Conservation (phyloP, 1,140 invertebrate species). For the Drosophila bipectinata region DNA sequence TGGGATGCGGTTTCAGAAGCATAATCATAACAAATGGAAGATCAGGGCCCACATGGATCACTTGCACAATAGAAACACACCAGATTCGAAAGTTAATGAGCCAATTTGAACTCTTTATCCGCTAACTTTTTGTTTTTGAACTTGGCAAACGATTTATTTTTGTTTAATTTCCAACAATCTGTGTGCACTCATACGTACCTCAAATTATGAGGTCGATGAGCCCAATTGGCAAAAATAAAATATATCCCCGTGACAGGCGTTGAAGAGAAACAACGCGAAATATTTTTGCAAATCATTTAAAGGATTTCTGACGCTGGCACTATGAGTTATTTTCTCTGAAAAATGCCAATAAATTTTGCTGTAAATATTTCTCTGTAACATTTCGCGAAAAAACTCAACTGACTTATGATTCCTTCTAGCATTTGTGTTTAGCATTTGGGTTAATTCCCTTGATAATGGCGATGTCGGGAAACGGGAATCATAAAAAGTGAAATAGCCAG, state of each 20-base stretch:
- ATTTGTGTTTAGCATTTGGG: constrained; percentile 15
- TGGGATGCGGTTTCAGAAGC: constrained; percentile 25
- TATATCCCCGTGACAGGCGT: constrained; percentile 12
- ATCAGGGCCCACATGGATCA: constrained; percentile 25
- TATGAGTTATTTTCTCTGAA: constrained; percentile 3
- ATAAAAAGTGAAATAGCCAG: constrained; percentile 31
- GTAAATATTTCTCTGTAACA: constrained; percentile 5
- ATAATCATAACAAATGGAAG: constrained; percentile 26
- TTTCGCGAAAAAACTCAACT: not conserved
- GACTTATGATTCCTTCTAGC: constrained; percentile 6
- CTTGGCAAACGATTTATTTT: not conserved
- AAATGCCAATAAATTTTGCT: constrained; percentile 8
- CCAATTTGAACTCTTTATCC: not conserved
- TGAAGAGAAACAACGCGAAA: constrained; percentile 11
- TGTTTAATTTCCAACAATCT: not conserved
- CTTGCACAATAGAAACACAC: not conserved
- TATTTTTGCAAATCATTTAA: constrained; percentile 5
- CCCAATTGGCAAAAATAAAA: constrained; percentile 11
- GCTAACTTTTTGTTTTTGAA: constrained; percentile 4
- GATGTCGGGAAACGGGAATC: constrained; percentile 3
- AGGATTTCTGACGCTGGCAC: not conserved
- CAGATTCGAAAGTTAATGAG: not conserved
- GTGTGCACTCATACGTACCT: not conserved
- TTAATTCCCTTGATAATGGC: constrained; percentile 39
- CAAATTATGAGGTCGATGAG: not conserved